phyloP scores from a whole-genome alignment of 2,797 vertebrate genomes.

The Microctenopoma lineatum region DNA sequence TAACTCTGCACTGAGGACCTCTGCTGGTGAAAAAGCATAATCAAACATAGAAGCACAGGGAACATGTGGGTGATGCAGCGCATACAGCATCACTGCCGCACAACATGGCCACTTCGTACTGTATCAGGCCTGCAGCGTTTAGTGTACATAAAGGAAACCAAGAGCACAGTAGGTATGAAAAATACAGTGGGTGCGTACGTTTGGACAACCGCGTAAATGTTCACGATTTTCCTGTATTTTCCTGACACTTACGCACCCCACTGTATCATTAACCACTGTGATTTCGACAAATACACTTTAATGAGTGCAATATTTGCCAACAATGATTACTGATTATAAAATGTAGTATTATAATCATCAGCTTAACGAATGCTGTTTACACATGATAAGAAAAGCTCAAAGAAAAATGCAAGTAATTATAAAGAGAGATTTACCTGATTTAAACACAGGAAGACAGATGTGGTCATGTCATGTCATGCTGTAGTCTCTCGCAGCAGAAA shows the following conservation, averaged over 20 bases:
- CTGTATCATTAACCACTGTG: background rate
- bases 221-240: too few relatives aligned
- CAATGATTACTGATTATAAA: constrained; percentile 13
- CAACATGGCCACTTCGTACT: constrained; percentile 47
- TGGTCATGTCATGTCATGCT: constrained; percentile 7
- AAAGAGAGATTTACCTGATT: constrained; percentile 19
- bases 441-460: constrained; percentile 9
- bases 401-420: constrained; percentile 8
- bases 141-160: constrained; percentile 13
- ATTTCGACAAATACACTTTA: background rate
- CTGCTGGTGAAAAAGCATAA: constrained; percentile 69
- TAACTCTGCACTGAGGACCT: constrained; percentile 54
- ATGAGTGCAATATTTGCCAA: constrained; percentile 8
- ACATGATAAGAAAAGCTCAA: constrained; percentile 8
- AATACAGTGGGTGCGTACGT: background rate
- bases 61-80: constrained; percentile 39
- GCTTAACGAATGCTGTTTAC: constrained; percentile 9
- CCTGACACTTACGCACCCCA: too few relatives aligned
- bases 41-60: constrained; percentile 1
- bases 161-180: constrained; percentile 11
- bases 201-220: too few relatives aligned
- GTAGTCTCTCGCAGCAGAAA: constrained; percentile 41
- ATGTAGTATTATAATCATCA: constrained; percentile 28
- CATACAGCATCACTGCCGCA: constrained; percentile 36
- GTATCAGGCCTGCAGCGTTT: constrained; percentile 28